These are phyloP conservation scores for Xiphorhynchus erythropygius DNA, from an alignment of 2,797 vertebrate species.

Conservation along the genomic window DNA sequence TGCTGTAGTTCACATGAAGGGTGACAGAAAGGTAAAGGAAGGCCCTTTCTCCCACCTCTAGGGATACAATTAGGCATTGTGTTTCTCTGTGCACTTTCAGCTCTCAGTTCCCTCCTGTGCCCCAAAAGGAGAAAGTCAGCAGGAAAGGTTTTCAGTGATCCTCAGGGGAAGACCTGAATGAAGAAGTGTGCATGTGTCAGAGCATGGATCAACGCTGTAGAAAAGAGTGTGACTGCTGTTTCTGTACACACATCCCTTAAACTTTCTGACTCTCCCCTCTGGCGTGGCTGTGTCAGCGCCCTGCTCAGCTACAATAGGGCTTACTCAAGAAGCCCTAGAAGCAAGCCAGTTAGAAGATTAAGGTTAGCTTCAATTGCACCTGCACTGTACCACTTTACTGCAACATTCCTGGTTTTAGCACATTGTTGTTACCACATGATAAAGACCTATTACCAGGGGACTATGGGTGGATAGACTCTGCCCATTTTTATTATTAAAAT, in stretches of 20 bases:
- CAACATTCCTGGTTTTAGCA: not conserved
- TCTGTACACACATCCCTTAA: not conserved
- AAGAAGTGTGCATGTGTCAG: not conserved
- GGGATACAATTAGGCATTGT: not conserved
- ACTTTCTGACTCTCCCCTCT: not conserved
- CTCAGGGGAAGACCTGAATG: not conserved
- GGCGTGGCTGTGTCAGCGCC: not conserved
- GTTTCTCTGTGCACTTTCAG: not conserved
- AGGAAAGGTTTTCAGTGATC: not conserved
- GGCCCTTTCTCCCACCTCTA: not conserved
- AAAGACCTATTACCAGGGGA: not conserved
- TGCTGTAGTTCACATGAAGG: not conserved
- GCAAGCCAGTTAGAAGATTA: not conserved
- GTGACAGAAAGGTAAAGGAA: not conserved
- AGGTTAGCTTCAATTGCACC: not conserved
- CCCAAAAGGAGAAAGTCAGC: not conserved
- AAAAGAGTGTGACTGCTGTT: not conserved
- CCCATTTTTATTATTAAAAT: constrained; percentile 17
- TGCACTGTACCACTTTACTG: not conserved
- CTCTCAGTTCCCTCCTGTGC: not conserved
- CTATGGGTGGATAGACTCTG: not conserved
- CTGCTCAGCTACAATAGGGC: not conserved
- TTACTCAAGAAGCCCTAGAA: not conserved
- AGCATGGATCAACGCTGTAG: accelerated
- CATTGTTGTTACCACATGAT: not conserved